Conservation (phyloP, 2,797 vertebrate species). For the Cyclura pinguis region DNA sequence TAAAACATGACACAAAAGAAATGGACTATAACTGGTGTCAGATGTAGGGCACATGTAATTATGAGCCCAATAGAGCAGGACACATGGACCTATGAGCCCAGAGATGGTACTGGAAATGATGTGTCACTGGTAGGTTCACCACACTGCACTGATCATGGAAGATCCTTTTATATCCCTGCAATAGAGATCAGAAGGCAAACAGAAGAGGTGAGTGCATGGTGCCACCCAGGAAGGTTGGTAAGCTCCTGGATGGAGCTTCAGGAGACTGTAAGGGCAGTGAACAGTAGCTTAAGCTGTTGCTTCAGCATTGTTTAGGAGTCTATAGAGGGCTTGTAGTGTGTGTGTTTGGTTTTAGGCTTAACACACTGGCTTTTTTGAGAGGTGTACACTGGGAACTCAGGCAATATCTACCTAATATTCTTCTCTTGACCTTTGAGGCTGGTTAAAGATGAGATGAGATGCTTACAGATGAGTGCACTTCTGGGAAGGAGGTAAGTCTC, state of each 20-base stretch:
- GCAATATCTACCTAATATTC: not conserved
- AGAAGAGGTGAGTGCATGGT: not conserved
- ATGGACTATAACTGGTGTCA: not conserved
- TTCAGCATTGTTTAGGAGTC: not conserved
- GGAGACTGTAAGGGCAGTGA: not conserved
- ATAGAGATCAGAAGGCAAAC: not conserved
- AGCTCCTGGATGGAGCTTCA: not conserved
- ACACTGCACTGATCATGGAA: not conserved
- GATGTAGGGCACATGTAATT: not conserved
- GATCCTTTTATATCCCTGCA: not conserved
- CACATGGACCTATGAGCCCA: not conserved
- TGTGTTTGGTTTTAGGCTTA: not conserved
- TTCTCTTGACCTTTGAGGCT: not conserved
- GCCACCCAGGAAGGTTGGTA: not conserved
- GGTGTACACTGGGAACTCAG: too few relatives aligned
- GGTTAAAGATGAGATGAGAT: not conserved
- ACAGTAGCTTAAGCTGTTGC: not conserved
- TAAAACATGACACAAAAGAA: not conserved
- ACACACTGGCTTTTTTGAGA: not conserved
- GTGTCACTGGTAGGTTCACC: not conserved
- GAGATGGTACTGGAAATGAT: not conserved
- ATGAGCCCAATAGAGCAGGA: not conserved
- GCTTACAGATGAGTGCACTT: not conserved
- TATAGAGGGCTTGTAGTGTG: not conserved
- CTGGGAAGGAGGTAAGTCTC: not conserved